These are phyloP conservation scores for Cephus pulcher DNA, from an alignment of 2,888 invertebrate species.

Conservation along the genomic window DNA sequence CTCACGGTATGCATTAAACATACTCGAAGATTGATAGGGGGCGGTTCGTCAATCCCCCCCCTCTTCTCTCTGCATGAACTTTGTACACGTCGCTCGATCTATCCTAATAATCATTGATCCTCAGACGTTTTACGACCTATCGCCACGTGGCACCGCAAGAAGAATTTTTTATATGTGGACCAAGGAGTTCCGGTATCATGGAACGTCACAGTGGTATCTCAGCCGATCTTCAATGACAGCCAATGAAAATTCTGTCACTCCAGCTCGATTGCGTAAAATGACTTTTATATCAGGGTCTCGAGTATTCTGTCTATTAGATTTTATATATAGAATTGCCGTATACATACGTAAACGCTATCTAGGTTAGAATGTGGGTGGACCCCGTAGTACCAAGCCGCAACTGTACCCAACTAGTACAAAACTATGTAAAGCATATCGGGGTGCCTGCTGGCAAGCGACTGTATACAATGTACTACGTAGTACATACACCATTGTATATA, in stretches of 20 bases:
- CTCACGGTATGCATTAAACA: not conserved
- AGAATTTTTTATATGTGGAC: not conserved
- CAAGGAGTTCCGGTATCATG: not conserved
- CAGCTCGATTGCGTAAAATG: not conserved
- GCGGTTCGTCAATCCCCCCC: not conserved
- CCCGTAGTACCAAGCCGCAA: constrained; percentile 8
- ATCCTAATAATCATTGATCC: not conserved
- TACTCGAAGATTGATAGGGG: not conserved
- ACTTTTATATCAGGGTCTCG: not conserved
- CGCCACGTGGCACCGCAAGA: not conserved
- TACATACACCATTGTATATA: not conserved
- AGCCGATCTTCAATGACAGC: not conserved
- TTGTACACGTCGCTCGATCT: not conserved
- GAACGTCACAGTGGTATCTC: not conserved
- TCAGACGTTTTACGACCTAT: not conserved
- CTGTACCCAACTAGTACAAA: not conserved
- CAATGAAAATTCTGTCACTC: not conserved
- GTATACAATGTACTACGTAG: not conserved
- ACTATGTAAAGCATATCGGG: not conserved
- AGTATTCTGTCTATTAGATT: not conserved
- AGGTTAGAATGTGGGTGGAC: constrained; percentile 58
- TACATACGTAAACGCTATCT: constrained; percentile 31
- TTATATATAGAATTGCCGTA: not conserved
- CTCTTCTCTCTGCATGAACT: not conserved
- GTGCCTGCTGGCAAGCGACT: not conserved